phyloP scores from a whole-genome alignment of 2,113 vertebrate genomes.

The Cathartes aura region DNA sequence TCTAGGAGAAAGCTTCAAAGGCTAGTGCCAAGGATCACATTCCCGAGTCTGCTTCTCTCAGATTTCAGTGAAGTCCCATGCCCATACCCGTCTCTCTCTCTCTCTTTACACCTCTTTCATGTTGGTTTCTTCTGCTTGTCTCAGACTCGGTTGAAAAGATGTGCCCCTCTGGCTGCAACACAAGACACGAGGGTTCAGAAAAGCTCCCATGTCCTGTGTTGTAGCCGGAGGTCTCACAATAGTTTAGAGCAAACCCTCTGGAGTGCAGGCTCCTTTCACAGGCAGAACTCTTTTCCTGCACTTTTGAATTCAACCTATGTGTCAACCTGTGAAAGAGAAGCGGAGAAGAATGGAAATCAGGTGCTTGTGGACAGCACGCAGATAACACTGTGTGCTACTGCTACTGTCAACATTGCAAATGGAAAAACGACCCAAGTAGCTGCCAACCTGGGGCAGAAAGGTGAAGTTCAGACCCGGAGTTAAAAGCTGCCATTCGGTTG shows the following conservation, averaged over 20 bases:
- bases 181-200: constrained; percentile 86
- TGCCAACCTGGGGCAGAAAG: neutral
- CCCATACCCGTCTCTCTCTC: neutral
- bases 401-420: constrained; percentile 30
- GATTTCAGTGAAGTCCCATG: neutral
- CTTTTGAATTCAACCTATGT: neutral
- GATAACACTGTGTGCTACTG: constrained; percentile 29
- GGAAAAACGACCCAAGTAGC: neutral
- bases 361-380: neutral
- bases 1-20: constrained; percentile 22
- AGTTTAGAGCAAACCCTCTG: constrained; percentile 29
- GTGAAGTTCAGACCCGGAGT: neutral
- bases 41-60: neutral
- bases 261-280: neutral
- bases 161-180: constrained; percentile 87
- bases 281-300: neutral
- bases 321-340: neutral
- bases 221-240: constrained; percentile 83
- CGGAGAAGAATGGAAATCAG: constrained; percentile 41
- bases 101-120: constrained; percentile 5
- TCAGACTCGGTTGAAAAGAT: constrained; percentile 63
- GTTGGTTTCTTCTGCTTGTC: constrained; percentile 30
- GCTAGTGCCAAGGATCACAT: neutral
- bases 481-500: neutral
- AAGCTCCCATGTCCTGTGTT: constrained; percentile 85